These are phyloP conservation scores for Sparus aurata DNA, from an alignment of 2,797 vertebrate species.

Conservation along the genomic window DNA sequence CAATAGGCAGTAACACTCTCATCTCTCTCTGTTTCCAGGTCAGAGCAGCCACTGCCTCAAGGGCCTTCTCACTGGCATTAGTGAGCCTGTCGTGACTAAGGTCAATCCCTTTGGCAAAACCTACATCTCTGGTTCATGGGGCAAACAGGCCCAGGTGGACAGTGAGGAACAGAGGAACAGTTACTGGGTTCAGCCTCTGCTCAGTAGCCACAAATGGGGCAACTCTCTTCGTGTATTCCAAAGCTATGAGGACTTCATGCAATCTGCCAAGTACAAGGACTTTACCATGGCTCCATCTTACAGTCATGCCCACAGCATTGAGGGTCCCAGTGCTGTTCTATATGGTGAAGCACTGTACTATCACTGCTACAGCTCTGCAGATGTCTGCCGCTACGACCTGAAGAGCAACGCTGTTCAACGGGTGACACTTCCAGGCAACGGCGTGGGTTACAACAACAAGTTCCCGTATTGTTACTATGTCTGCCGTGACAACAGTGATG, in stretches of 20 bases:
- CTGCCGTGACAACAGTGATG: conserved; percentile 76
- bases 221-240: conserved; percentile 73
- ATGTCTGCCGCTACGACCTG: conserved; percentile 82
- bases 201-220: conserved; percentile 63
- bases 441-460: conserved; percentile 75
- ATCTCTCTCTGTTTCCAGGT: conserved; percentile 43
- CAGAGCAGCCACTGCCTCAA: conserved; percentile 62
- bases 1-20: neutral
- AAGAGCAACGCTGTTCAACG: conserved; percentile 51
- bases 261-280: conserved; percentile 63
- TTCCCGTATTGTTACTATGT: conserved; percentile 86
- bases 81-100: conserved; percentile 72
- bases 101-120: conserved; percentile 68
- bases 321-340: conserved; percentile 81
- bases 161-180: conserved; percentile 20
- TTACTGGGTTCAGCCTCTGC: conserved; percentile 81
- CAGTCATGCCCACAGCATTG: conserved; percentile 57
- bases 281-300: conserved; percentile 56
- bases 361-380: conserved; percentile 74
- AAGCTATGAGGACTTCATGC: conserved; percentile 78
- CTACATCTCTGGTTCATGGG: conserved; percentile 81
- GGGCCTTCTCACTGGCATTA: conserved; percentile 77
- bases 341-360: conserved; percentile 78
- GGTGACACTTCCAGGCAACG: conserved; percentile 65
- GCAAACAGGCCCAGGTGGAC: conserved; percentile 67